phyloP scores from a whole-genome alignment of 2,113 vertebrate genomes.

The Phyllostomus discolor region DNA sequence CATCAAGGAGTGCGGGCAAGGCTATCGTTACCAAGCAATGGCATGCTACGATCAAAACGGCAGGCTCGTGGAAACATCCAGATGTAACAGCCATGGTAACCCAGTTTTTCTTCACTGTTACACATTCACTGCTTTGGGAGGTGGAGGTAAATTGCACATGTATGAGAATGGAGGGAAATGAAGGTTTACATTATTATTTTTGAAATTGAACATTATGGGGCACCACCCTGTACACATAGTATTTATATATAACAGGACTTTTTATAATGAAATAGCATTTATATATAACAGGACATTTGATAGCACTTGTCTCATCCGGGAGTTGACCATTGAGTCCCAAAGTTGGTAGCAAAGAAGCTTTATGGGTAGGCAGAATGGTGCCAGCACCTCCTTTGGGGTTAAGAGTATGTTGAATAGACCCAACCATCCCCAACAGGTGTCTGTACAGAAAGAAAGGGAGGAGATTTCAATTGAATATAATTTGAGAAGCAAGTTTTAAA shows the following conservation, averaged over 20 bases:
- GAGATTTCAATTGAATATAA: neutral
- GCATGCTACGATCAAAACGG: constrained; percentile 96
- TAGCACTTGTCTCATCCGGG: neutral
- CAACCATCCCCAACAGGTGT: neutral
- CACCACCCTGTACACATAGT: neutral
- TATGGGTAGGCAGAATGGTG: neutral
- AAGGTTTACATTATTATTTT: neutral
- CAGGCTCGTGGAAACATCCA: constrained; percentile 91
- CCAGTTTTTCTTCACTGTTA: neutral
- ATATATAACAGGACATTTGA: fast-evolving
- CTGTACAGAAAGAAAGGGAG: neutral
- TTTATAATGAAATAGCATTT: too few species aligned
- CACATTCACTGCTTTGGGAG: neutral
- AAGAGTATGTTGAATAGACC: neutral
- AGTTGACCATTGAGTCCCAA: neutral
- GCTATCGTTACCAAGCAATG: constrained; percentile 97
- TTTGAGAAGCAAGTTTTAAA: neutral
- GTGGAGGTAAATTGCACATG: neutral
- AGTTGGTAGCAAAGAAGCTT: neutral
- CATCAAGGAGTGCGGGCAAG: constrained; percentile 93
- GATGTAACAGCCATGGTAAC: constrained; percentile 97
- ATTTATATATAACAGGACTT: neutral
- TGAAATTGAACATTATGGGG: neutral
- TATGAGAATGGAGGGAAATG: neutral
- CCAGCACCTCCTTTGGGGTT: neutral